phyloP scores from a whole-genome alignment of 2,797 vertebrate species.

The Spinus olivaceus region DNA sequence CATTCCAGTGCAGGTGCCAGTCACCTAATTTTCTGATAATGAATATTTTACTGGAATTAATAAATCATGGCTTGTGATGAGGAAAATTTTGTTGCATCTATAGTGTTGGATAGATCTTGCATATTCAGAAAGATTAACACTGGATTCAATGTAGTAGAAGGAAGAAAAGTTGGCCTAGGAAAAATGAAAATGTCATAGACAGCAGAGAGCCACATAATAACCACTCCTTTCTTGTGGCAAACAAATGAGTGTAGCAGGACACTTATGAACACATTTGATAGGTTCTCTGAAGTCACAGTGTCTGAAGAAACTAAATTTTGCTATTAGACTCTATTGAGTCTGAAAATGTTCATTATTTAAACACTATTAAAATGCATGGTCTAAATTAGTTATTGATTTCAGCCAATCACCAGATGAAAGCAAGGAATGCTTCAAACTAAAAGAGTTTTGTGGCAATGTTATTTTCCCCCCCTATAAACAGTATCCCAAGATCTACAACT shows the following conservation, averaged over 20 bases:
- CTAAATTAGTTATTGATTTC: background rate
- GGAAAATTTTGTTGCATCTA: background rate
- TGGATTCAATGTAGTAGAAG: background rate
- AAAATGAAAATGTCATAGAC: background rate
- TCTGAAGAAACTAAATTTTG: background rate
- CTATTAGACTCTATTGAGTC: background rate
- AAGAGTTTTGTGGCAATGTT: background rate
- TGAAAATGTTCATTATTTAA: background rate
- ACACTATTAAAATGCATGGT: background rate
- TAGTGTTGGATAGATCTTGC: background rate
- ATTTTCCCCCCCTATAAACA: background rate
- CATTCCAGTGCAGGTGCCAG: background rate
- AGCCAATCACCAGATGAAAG: background rate
- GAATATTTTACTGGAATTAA: background rate
- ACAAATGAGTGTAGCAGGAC: background rate
- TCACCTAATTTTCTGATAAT: background rate
- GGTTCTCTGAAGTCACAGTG: background rate
- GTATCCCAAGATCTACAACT: background rate
- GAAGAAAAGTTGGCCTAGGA: background rate
- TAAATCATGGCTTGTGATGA: background rate
- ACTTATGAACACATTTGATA: background rate
- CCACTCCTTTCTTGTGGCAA: background rate
- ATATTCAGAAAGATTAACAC: background rate
- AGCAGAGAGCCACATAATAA: background rate
- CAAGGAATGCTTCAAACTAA: background rate